Evolutionary conservation across 2,113 vertebrate species (phyloP), one percentile per base, ranked within the genome.

Genomic region (Grantiella picta): DNA sequence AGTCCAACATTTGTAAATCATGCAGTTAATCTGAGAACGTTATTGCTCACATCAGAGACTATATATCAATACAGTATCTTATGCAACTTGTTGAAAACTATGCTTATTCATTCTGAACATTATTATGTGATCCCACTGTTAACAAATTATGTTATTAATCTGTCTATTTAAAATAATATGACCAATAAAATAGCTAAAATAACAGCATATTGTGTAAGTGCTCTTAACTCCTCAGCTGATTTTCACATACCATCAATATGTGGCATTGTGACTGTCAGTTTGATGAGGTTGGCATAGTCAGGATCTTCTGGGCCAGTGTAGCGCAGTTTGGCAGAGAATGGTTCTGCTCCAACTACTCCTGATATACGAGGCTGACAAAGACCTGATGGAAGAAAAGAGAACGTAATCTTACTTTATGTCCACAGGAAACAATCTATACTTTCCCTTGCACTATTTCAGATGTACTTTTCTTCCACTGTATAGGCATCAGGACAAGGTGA

Each of bases 251-350:
- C 99, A 35, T 99, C 99, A 47, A 98, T 98, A 94, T 99, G 99
- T 42, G 99, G 99, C 98, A 99, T 98, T 50, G 98, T 99, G 97
- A 99, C 98, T 3, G 98, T 99, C 86, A 99, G 97, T 97, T 99
- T 99, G 97, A 99, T 98, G 66, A 99, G 98, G 96, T 99, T 99
- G 75, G 98, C 75, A 84, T 98, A 98, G 85, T 98, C 97, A 3
- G 97, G 97, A 95, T 99, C 99, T 59, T 99, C 98, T 0, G 99
- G 92, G 70, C 99, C 99, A 1, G 98, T 99, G 96, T 99, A 99
- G 88, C 98, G 98, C 47, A 99, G 91, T 86, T 99, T 99, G 44
- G 99, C 99, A 66, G 99, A 99, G 98, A 99, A 99, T 0, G 99
- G 99, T 91, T 99, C 99, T 5, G 99, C 99, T 19, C 99, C 99